phyloP scores from a whole-genome alignment of 2,888 invertebrate genomes.

The Phania funesta region DNA sequence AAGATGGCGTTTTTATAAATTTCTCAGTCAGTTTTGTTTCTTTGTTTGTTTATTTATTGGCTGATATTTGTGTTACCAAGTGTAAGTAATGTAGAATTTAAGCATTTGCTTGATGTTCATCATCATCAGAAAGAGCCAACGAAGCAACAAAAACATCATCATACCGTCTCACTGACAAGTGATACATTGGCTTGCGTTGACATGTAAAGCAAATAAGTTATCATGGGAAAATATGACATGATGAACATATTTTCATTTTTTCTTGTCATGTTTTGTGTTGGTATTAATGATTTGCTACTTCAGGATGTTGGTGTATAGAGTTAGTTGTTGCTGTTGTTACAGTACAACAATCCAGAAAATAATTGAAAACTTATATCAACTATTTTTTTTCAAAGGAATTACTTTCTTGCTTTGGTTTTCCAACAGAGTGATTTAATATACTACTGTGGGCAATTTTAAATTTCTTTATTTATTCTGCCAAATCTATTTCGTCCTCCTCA shows the following conservation, averaged over 20 bases:
- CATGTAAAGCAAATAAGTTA: conserved; percentile 74
- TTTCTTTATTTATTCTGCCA: too few species aligned
- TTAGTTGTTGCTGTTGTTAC: not conserved
- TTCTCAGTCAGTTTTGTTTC: conserved; percentile 19
- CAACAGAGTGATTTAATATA: too few species aligned
- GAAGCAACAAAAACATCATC: not conserved
- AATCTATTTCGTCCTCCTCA: too few species aligned
- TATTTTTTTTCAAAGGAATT: too few species aligned
- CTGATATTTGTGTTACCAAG: conserved; percentile 45
- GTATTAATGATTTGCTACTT: conserved; percentile 17
- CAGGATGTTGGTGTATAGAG: not conserved
- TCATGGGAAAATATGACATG: conserved; percentile 77
- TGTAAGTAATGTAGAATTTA: conserved; percentile 43
- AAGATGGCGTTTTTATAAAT: conserved; percentile 33
- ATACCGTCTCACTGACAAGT: not conserved
- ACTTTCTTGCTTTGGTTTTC: too few species aligned
- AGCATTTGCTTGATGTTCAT: conserved; percentile 5
- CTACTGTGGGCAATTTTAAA: too few species aligned
- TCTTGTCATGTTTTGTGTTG: not conserved
- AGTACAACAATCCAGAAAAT: not conserved
- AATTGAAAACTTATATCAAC: too few species aligned
- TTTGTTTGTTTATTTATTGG: conserved; percentile 56
- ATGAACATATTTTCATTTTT: conserved; percentile 71
- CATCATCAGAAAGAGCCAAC: not conserved
- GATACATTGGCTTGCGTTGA: conserved; percentile 62